Evolutionary conservation across 1,140 invertebrate genomes (phyloP), one percentile per base, ranked within the genome.

Genomic region (Ooceraea biroi): DNA sequence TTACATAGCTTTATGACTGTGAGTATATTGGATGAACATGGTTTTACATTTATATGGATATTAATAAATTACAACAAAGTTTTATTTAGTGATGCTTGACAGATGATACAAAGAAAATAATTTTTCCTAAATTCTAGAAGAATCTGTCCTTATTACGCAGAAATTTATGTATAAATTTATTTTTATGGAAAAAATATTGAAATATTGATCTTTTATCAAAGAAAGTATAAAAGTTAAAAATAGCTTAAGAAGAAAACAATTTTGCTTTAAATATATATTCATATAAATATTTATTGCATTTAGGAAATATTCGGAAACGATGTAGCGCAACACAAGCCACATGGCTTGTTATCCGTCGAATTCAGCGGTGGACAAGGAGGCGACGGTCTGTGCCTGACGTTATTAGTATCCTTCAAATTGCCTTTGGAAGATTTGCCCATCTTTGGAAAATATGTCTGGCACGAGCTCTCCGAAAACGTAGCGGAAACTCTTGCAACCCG

Each of bases 401-500:
- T 98, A 14, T 94, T 99, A 1, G 97, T 98, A n/a, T 97, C 97
- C 0, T 98, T 98, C 88, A 95, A 97, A 84, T 95, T 97, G n/a
- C 96, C 97, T 5, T 92, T 98, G 17, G 98, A 98, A 95, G 97
- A 98, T 91, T 97, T 98, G 7, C 96, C 96, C 25, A 95, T 98
- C 5, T 97, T 97, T 90, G 97, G 97, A 78, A 98, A 98, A 93
- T 98, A 97, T 93, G 96, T 97, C 36, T 99, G 98, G 98, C 96
- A 98, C 87, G 97, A 98, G 93, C 91, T 98, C 10, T 95, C 96
- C 17, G 95, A 96, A 84, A 95, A 96, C 10, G 89, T 97, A 25
- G 97, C 97, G 55, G 96, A 97, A 60, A 95, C 94, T 85, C 91
- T 98, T n/a, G 92, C 97, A 11, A 91, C 94, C 14, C 95, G 96